Base-by-base conservation (phyloP, 1,140 invertebrate genomes). In the Pseudomyrmex pallidus region DNA sequence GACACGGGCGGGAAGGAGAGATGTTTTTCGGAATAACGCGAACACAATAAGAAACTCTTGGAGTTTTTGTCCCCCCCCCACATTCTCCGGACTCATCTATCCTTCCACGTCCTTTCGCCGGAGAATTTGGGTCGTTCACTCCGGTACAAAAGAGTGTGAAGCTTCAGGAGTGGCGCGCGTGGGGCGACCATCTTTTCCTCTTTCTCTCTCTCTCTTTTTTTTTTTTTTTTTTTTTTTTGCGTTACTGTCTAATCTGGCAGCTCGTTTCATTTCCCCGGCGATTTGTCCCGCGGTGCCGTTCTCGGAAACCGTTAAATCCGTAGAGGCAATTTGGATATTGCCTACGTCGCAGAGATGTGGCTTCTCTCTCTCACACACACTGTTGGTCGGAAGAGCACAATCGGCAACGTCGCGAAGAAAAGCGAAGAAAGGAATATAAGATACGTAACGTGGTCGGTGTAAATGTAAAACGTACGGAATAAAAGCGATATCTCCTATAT, bases 321-420 rank as follows among this genome's bases (percentile, higher is more conserved):
- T 85, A 68, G 85, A 90, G 89, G 89, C 90, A 92, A 91, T 92
- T 92, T 91, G 88, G 89, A 92, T 92, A 92, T 92, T 91, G 87
- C 90, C 86, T 87, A 85, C 85, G 87, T 90, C 87, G 35, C 35
- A 35, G 35, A 82, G 85, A 89, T 88, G 84, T 90, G 85, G 89
- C 86, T 84, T 89, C 74, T 84, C 82, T 82, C 84, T 35, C 35
- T 35, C 20, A 22, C 35, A 0, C 35, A 5, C 1, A 35, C 35
- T 35, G 35, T 35, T 35, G 35, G 35, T 35, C 35, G 35, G 35
- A 35, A 35, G 35, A 35, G 35, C 35, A 35, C 35, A 72, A 72
- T 35, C 35, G 35, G 46, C 56, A 4, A 15, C 20, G 35, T 10
- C 15, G 63, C 48, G 8, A 68, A 25, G 15, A 15, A 7, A 20